These are phyloP conservation scores for Takifugu rubripes DNA, from an alignment of 2,797 vertebrate species.

Conservation along the genomic window DNA sequence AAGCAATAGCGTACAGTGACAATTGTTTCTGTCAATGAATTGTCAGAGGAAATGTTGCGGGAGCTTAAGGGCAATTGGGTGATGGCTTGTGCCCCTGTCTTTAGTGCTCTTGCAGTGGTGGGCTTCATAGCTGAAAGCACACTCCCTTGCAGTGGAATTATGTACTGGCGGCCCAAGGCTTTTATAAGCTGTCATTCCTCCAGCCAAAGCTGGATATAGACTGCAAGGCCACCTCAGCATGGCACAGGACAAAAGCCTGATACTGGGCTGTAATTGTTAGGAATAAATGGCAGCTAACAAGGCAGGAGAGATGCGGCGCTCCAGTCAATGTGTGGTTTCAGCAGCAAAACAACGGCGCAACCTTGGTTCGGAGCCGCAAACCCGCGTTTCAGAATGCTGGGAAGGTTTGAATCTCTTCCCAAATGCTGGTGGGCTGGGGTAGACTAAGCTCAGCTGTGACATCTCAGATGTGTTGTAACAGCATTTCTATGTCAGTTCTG, in stretches of 20 bases:
- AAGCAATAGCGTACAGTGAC: conserved; percentile 54
- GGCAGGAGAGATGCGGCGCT: conserved; percentile 50
- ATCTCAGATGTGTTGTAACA: too few relatives aligned
- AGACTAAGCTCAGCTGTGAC: too few relatives aligned
- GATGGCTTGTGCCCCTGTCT: conserved; percentile 55
- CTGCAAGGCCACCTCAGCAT: conserved; percentile 60
- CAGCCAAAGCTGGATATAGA: conserved; percentile 59
- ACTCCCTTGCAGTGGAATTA: conserved; percentile 71
- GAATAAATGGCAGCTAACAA: conserved; percentile 58
- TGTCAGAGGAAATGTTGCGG: conserved; percentile 62
- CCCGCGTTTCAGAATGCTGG: conserved; percentile 17
- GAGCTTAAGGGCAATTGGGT: conserved; percentile 64
- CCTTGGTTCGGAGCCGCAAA: conserved; percentile 44
- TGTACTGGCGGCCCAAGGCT: conserved; percentile 60
- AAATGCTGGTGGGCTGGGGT: too few relatives aligned
- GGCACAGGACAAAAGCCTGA: conserved; percentile 67
- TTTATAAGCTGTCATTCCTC: conserved; percentile 74
- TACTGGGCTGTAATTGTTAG: conserved; percentile 63
- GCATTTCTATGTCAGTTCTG: too few relatives aligned
- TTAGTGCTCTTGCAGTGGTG: conserved; percentile 62
- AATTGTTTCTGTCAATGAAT: conserved; percentile 65
- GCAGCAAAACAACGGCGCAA: conserved; percentile 32
- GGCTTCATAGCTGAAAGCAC: conserved; percentile 72
- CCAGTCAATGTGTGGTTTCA: conserved; percentile 40
- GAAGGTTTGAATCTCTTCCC: not conserved